These are phyloP conservation scores for Tinamus guttatus DNA, from an alignment of 2,113 vertebrate genomes.

Conservation along the genomic window DNA sequence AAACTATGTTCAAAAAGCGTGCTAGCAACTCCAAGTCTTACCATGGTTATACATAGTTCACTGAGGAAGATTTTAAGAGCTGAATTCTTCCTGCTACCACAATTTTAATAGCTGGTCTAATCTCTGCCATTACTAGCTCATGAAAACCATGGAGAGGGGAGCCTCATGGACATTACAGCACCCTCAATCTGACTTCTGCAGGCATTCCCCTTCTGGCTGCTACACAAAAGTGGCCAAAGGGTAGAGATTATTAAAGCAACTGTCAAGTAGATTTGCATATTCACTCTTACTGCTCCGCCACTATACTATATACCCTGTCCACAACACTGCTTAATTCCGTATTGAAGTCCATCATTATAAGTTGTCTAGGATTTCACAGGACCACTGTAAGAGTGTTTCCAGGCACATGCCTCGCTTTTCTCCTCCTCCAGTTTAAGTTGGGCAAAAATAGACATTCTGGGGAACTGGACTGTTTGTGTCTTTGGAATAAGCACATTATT, in stretches of 20 bases:
- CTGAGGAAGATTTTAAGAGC: neutral
- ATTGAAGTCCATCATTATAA: neutral
- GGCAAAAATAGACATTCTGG: neutral
- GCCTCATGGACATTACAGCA: neutral
- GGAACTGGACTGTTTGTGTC: neutral
- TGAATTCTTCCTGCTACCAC: neutral
- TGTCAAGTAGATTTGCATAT: neutral
- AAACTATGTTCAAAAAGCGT: neutral
- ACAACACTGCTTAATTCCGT: neutral
- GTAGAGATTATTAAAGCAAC: neutral
- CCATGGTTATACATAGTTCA: neutral
- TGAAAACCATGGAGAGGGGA: neutral
- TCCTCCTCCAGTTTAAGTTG: neutral
- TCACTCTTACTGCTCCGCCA: neutral
- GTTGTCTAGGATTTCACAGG: neutral
- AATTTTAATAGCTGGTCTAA: neutral
- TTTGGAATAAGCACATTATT: neutral
- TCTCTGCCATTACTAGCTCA: neutral
- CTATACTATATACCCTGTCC: neutral
- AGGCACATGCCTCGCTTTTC: neutral
- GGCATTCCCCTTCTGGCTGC: neutral
- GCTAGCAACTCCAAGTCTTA: neutral
- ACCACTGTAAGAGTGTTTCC: neutral
- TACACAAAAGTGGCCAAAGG: neutral
- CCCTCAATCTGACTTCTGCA: neutral